Percentiles rank a stretch among this genome's conserved stretches.
These are phyloP conservation scores for Cheirogaleus major DNA, from an alignment of 2,797 vertebrate species.

Conservation along the genomic window DNA sequence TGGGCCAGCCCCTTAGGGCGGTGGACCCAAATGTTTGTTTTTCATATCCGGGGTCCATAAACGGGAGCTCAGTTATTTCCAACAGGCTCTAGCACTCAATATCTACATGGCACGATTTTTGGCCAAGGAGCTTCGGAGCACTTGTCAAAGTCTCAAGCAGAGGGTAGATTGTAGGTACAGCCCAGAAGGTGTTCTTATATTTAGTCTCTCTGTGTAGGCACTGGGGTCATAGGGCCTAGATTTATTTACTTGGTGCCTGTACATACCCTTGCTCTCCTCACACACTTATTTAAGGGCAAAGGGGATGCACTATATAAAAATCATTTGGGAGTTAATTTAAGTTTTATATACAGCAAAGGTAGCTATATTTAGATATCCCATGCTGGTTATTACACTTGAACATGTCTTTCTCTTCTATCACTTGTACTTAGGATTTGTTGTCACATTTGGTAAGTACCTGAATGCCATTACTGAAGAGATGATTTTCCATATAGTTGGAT, in stretches of 20 bases:
- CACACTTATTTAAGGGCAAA: neutral
- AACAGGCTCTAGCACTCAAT: neutral
- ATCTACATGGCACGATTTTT: neutral
- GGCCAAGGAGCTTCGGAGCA: neutral
- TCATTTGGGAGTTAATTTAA: neutral
- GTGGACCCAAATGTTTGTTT: constrained; percentile 20
- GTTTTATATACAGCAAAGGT: neutral
- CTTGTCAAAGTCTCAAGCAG: neutral
- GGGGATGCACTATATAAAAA: neutral
- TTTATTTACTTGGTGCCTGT: neutral
- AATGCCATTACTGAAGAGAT: neutral
- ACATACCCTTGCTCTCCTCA: neutral
- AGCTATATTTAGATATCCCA: neutral
- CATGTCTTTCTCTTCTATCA: neutral
- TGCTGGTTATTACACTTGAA: neutral
- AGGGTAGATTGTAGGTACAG: neutral
- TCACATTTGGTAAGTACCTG: neutral
- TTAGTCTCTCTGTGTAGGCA: neutral
- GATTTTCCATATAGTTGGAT: neutral
- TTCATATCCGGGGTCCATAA: neutral
- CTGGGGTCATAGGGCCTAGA: neutral
- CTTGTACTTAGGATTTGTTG: neutral
- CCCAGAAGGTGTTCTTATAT: neutral
- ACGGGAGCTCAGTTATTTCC: neutral
- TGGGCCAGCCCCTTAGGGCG: neutral